Evolutionary conservation across 2,113 vertebrate genomes (phyloP).

Genomic region (Fulmarus glacialis): DNA sequence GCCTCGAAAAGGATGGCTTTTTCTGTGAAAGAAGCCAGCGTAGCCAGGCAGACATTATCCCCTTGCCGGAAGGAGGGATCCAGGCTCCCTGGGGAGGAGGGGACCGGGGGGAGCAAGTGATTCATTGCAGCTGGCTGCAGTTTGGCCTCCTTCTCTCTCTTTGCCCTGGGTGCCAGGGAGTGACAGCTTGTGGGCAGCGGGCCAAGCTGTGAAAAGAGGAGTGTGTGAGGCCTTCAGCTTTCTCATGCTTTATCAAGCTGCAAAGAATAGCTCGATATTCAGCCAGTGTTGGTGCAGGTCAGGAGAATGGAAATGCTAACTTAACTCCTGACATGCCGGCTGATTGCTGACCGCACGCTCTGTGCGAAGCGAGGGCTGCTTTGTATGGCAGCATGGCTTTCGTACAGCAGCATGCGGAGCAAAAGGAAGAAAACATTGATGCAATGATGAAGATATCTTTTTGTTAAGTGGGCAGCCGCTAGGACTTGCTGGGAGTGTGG

Average conservation of each 20-base stretch:
- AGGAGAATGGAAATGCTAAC: constrained; percentile 45
- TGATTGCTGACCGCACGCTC: not conserved
- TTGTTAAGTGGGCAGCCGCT: not conserved
- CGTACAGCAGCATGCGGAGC: not conserved
- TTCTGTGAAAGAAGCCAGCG: not conserved
- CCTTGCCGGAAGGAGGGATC: constrained; percentile 60
- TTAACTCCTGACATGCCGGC: constrained; percentile 66
- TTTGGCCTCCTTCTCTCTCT: constrained; percentile 42
- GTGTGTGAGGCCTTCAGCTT: constrained; percentile 72
- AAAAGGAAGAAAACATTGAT: not conserved
- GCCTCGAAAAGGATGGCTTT: not conserved
- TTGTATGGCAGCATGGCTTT: not conserved
- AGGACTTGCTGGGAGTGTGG: not conserved
- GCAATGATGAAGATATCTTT: not conserved
- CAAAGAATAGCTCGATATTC: constrained; percentile 73
- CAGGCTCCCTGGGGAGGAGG: constrained; percentile 45
- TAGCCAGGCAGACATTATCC: constrained; percentile 37
- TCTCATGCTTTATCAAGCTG: constrained; percentile 75
- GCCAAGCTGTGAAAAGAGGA: constrained; percentile 71
- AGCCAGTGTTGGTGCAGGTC: constrained; percentile 56
- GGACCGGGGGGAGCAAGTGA: not conserved
- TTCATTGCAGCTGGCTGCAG: constrained; percentile 69
- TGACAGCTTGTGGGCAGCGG: constrained; percentile 68
- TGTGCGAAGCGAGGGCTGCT: not conserved
- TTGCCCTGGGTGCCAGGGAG: constrained; percentile 70